A percentile compares a stretch with the other conserved stretches of the same genome.
phyloP scores from a whole-genome alignment of 1,140 invertebrate species.

The Zophobas morio region DNA sequence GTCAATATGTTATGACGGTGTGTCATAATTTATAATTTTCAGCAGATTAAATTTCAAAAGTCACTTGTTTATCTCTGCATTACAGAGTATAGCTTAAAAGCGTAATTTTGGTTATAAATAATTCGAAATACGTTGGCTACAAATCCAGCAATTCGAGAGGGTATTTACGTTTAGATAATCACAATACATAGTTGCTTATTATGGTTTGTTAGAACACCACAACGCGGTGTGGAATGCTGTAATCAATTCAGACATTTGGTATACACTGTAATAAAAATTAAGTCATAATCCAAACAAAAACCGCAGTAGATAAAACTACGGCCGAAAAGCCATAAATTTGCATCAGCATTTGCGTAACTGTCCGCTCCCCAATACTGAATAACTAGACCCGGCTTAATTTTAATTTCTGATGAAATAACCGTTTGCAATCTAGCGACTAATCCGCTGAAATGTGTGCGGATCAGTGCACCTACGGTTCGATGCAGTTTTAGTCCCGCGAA shows the following conservation, averaged over 20 bases:
- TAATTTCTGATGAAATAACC: conserved; percentile 1
- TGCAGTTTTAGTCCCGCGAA: neutral
- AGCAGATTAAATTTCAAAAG: no score
- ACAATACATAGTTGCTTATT: no score
- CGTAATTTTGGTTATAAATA: no score
- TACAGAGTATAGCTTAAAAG: no score
- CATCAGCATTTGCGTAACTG: conserved; percentile 14
- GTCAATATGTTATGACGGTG: no score
- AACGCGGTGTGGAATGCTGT: no score
- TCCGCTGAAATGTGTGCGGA: neutral
- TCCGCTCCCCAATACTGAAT: neutral
- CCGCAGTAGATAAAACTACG: neutral
- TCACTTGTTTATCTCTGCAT: no score
- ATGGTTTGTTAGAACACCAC: no score
- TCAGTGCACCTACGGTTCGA: conserved; percentile 6
- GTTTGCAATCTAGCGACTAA: neutral
- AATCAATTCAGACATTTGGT: neutral
- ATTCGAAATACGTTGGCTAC: no score
- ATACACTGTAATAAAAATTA: neutral
- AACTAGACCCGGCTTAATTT: neutral
- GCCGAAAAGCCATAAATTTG: neutral
- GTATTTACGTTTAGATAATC: no score
- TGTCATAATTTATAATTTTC: no score
- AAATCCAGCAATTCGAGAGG: no score
- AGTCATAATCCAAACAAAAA: neutral